Base-by-base conservation (phyloP, 2,113 vertebrate species). In the Ochotona curzoniae region DNA sequence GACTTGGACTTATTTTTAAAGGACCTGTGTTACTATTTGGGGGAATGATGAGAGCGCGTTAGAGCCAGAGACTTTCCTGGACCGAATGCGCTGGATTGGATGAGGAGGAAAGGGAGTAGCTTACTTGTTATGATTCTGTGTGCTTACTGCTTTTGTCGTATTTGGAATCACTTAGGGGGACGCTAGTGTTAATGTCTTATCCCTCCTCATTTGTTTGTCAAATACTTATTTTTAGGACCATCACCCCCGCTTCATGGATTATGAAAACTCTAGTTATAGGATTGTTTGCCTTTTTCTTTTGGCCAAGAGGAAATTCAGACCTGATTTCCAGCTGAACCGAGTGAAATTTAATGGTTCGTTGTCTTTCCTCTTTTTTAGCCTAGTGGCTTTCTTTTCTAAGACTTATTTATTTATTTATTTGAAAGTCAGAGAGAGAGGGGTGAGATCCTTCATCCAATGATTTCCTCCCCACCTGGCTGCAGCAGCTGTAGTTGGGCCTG, bases 211-310 rank as follows among this genome's bases (percentile, higher is more conserved):
- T 69, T 47, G 26, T 83, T 83, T 44, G 32, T 83, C 63, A 94
- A 57, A 54, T n/a, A 70, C 14, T 61, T 74, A 60, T 60, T 83
- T 89, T 70, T 79, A 81, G 64, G 70, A 30, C 44, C 7, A 32
- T 44, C 38, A 44, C 6, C 38, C 38, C 38, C 38, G 32, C 11
- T 8, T 74, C 25, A 0, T 70, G 26, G 60, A n/a, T 66, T 76
- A 3, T 80, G 76, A 84, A 81, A 64, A 80, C 76, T 47, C 83
- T 66, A 54, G 17, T 82, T 18, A 38, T 28, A 61, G 38, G 38
- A 44, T 26, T 61, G 14, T 89, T 83, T 47, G n/a, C 14, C 30
- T 70, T 54, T 67, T 93, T 93, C 15, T 66, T 90, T 90, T 64
- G 70, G 11, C 28, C 82, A 83, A 8, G 4, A 70, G 54, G 75